These are phyloP conservation scores for Bombus turneri DNA, from an alignment of 1,140 invertebrate genomes.

Conservation along the genomic window DNA sequence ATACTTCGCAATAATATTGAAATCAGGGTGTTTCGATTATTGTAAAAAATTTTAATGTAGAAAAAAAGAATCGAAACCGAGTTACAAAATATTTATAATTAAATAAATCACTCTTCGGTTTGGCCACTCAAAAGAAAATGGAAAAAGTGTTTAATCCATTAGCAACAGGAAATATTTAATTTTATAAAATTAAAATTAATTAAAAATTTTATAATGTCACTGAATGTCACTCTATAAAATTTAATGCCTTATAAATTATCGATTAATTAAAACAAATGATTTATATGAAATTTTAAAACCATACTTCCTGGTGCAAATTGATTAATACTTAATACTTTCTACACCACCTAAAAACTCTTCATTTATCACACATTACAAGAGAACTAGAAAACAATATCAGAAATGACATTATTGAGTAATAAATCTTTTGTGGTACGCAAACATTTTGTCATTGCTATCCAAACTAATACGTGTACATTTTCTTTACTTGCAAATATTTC, in stretches of 20 bases:
- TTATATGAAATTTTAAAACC: not conserved
- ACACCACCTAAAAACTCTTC: not conserved
- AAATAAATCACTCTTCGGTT: not conserved
- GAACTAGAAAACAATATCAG: constrained; percentile 16
- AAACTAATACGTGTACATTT: constrained; percentile 9
- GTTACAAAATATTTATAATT: not conserved
- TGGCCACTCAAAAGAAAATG: not conserved
- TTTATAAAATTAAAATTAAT: too few relatives aligned
- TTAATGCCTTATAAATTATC: not conserved
- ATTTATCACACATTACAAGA: not conserved
- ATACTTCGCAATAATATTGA: constrained; percentile 2
- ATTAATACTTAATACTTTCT: constrained; percentile 7
- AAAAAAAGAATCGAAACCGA: constrained; percentile 10
- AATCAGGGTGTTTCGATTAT: not conserved
- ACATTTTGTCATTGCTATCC: not conserved
- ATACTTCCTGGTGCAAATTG: constrained; percentile 9
- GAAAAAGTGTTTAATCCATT: constrained; percentile 1
- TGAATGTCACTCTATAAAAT: too few relatives aligned
- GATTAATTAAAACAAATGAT: not conserved
- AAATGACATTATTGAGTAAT: not conserved
- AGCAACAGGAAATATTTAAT: constrained; percentile 15
- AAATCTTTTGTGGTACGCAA: not conserved
- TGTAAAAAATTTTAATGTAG: constrained; percentile 5
- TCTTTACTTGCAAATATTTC: not conserved
- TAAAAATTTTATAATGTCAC: not conserved